Percentiles rank a stretch among this genome's conserved stretches.
phyloP scores from a whole-genome alignment of 2,797 vertebrate genomes.

The Brotogeris chrysoptera region DNA sequence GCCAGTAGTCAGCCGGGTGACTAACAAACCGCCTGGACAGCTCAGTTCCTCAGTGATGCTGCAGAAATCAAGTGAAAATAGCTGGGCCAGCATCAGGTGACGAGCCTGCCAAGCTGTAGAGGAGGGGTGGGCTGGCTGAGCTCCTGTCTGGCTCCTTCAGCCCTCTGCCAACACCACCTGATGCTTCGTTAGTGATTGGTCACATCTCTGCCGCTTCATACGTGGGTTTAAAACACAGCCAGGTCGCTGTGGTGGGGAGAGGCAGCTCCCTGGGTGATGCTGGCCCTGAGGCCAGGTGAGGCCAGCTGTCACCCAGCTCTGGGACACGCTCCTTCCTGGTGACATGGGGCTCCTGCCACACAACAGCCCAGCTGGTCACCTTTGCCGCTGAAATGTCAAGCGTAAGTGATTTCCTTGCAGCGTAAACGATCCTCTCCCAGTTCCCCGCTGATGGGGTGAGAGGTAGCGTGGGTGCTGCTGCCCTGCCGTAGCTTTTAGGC shows the following conservation, averaged over 20 bases:
- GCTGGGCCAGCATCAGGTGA: background rate
- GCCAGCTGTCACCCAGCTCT: background rate
- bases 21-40: background rate
- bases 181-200: accelerated
- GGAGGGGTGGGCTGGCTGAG: background rate
- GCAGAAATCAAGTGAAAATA: background rate
- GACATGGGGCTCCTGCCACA: accelerated
- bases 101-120: background rate
- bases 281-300: background rate
- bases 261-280: accelerated
- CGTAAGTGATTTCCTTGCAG: slow-evolving; percentile 28
- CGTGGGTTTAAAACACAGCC: background rate
- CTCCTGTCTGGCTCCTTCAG: background rate
- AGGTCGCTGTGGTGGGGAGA: background rate
- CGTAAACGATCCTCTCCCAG: background rate
- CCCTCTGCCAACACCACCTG: accelerated
- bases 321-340: background rate
- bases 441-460: accelerated
- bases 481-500: background rate
- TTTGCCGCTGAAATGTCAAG: slow-evolving; percentile 60
- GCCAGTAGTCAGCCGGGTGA: background rate
- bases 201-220: background rate
- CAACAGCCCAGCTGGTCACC: slow-evolving; percentile 46
- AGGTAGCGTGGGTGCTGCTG: background rate
- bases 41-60: background rate